Evolutionary conservation across 2,797 vertebrate species (phyloP).

Genomic region (Coilia nasus): DNA sequence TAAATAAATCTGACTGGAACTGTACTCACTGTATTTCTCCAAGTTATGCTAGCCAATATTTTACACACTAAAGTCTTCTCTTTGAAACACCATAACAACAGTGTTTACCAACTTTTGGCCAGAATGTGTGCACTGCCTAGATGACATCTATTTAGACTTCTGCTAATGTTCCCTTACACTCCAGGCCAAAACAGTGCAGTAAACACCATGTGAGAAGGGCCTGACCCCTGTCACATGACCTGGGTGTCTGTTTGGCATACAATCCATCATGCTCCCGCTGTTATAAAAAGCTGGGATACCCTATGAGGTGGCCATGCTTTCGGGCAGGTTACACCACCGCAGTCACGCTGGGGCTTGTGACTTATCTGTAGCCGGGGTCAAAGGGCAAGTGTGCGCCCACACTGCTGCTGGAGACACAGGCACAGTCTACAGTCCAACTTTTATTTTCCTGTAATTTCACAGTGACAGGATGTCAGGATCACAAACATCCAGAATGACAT

Average conservation of each 20-base stretch:
- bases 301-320: not conserved
- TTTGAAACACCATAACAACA: no score
- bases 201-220: not conserved
- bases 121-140: no score
- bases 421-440: not conserved
- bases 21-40: no score
- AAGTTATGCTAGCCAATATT: no score
- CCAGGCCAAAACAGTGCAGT: not conserved
- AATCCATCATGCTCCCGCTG: not conserved
- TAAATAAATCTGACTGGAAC: no score
- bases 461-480: no score
- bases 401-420: not conserved
- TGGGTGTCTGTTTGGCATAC: not conserved
- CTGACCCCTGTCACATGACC: not conserved
- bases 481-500: no score
- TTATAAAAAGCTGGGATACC: constrained; percentile 19
- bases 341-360: not conserved
- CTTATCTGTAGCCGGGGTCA: not conserved
- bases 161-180: not conserved
- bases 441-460: no score
- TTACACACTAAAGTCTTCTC: no score
- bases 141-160: no score
- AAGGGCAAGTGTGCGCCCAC: not conserved
- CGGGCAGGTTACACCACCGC: constrained; percentile 27
- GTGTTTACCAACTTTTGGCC: no score